These are phyloP conservation scores for Nycteola revayana DNA, from an alignment of 2,888 invertebrate species.

Conservation along the genomic window DNA sequence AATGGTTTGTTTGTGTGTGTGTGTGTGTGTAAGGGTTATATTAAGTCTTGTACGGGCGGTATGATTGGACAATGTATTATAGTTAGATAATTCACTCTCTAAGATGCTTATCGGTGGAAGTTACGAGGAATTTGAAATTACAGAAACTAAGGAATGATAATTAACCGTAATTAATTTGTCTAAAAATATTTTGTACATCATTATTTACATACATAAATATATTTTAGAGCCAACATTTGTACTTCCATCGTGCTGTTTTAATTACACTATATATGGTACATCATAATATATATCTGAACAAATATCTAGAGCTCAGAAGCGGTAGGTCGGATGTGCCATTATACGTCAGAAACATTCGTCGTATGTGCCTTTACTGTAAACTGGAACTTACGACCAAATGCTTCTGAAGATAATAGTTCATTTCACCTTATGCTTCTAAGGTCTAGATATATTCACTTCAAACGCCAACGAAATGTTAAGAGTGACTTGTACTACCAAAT, in stretches of 20 bases:
- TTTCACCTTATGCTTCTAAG: too few species aligned
- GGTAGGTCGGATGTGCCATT: too few species aligned
- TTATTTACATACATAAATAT: background rate
- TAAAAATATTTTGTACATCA: background rate
- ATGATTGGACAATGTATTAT: slow-evolving; percentile 32
- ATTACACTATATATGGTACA: too few species aligned
- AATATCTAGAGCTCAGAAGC: too few species aligned
- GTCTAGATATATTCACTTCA: too few species aligned
- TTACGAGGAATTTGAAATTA: slow-evolving; percentile 27
- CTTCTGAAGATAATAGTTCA: too few species aligned
- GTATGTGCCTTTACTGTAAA: too few species aligned
- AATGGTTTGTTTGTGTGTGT: slow-evolving; percentile 26
- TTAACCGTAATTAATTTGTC: too few species aligned
- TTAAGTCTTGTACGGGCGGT: slow-evolving; percentile 36
- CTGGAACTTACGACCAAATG: too few species aligned
- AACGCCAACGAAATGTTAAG: too few species aligned
- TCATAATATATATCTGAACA: too few species aligned
- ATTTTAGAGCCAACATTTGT: background rate
- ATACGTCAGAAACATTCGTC: too few species aligned
- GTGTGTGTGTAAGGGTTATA: slow-evolving; percentile 32
- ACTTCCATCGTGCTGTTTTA: background rate
- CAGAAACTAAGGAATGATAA: slow-evolving; percentile 4
- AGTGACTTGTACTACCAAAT: slow-evolving; percentile 19
- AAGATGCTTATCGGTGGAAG: slow-evolving; percentile 18
- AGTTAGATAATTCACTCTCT: slow-evolving; percentile 37